Base-by-base conservation (phyloP, 1,140 invertebrate genomes). In the Heliconius congener region DNA sequence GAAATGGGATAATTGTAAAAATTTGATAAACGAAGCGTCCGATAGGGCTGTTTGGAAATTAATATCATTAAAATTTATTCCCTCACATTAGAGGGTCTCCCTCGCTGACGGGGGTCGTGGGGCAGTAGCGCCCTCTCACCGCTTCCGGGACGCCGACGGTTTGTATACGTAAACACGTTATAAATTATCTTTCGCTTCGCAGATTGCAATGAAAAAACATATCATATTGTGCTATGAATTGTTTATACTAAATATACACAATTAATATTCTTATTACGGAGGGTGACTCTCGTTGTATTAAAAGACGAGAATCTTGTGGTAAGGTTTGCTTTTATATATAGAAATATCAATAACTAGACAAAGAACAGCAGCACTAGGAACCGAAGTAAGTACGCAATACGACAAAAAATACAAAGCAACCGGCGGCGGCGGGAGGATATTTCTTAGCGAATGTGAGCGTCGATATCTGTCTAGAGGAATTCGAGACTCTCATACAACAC, bases 51-150 rank as follows among this genome's bases (percentile, higher is more conserved):
- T 83, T 85, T 84, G 88, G 77, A 83, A 86, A 88, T 88, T 88
- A 87, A 89, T 89, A 86, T 86, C 83, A 86, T 88, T 88, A 87
- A 85, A 85, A 89, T 88, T 85, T 88, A 89, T 87, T 86, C 84
- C 79, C 84, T 83, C 82, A 84, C 82, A 88, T 86, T 85, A 84
- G 81, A 86, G 79, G 76, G 74, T 71, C 78, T 46, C 71, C 60
- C 78, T 74, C 55, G 77, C 70, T 50, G 46, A 19, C 30, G 74
- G 73, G 79, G 74, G 82, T 77, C 81, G 75, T 73, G 77, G 81
- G 83, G 76, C 82, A 84, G 84, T 78, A 73, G 83, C 72, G 76
- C 81, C 76, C 76, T 81, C 80, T 81, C 79, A 70, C 76, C 80
- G 79, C 80, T 85, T 84, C 84, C 84, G 84, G 81, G 76, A 81